Base-by-base conservation (phyloP, 2,797 vertebrate species). In the Carduelis carduelis region DNA sequence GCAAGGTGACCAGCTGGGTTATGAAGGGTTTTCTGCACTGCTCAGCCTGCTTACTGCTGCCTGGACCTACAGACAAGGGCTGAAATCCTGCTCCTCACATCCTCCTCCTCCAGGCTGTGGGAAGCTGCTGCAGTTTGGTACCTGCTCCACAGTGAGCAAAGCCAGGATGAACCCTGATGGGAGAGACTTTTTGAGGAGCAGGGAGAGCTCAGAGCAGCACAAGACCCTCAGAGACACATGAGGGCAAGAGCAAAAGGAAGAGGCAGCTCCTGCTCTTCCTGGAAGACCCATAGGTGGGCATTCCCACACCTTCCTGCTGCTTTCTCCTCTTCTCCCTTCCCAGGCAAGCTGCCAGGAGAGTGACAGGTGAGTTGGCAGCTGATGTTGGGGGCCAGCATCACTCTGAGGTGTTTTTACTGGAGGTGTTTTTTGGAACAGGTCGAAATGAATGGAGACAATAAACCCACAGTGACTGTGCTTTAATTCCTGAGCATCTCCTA, bases 401-500 rank as follows among this genome's bases (percentile, higher is more conserved):
- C 68, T 80, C 3, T 28, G 14, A 74, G 79, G 50, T 52, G 94
- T 57, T 89, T 87, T 52, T 32, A 65, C 71, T 59, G n/a, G 56
- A 85, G 74, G 80, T 10, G 22, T 78, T 94, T 66, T 90, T 74
- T 9, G 76, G 63, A 72, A 44, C 61, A 35, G 75, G 59, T 37
- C 12, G 8, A 50, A 83, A 95, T 87, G 49, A 76, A 88, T 49
- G 65, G 91, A 84, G 89, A 96, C 83, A 72, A 90, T 89, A 55
- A 93, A 95, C 57, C 83, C 1, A 1, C 88, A 78, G 28, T 49
- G 71, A 90, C 81, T 27, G 41, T 1, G 3, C 50, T 74, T 72
- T 37, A 59, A 90, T 95, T 93, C 75, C 79, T 75, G 82, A 96
- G 78, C 83, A 28, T 77, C 87, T 96, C 83, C 80, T 61, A 19